Evolutionary conservation across 2,888 invertebrate species (phyloP), one percentile per base, ranked within the genome.

Genomic region (Acronicta psi): DNA sequence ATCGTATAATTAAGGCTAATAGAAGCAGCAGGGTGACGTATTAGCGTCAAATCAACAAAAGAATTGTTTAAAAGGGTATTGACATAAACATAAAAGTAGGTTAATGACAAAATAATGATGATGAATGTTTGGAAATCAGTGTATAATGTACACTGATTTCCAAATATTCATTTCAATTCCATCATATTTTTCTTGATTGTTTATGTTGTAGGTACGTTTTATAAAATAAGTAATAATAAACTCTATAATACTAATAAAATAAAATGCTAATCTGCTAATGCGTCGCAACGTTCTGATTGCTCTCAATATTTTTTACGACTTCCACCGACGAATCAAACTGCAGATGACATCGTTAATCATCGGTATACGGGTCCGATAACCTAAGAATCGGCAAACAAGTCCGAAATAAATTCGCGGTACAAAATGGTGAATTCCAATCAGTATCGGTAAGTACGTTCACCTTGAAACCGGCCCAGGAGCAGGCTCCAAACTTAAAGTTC

Each of bases 401-500:
- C 84, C 84, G 83, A 89, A 91, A 90, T 87, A 85, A 87, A 84
- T 85, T 82, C 80, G 75, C 70, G 74, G 76, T 81, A 79, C 80
- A 80, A 89, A 87, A 89, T 88, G 83, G 85, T 85, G 88, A 88
- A 93, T 92, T 87, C 88, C 88, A 86, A 87, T 90, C 80, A 70
- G 79, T 73, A 79, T 80, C 75, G 80, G 83, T 85, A 85, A 84
- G 93, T 89, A 77, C 92, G 81, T 92, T 93, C 86, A 93, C 92
- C 94, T 90, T 87, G 79, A 88, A 92, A 94, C 93, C 92, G 93
- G 93, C 85, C 88, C 82, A 83, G 80, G 77, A 83, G 82, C 86
- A 77, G 81, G 82, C 83, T 80, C 77, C 83, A 71, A 87, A 87
- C 75, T 81, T 55, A 77, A 84, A 85, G 93, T 92, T 93, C 93